phyloP scores from a whole-genome alignment of 2,888 invertebrate genomes.

The Venustoraphidia nigricollis region DNA sequence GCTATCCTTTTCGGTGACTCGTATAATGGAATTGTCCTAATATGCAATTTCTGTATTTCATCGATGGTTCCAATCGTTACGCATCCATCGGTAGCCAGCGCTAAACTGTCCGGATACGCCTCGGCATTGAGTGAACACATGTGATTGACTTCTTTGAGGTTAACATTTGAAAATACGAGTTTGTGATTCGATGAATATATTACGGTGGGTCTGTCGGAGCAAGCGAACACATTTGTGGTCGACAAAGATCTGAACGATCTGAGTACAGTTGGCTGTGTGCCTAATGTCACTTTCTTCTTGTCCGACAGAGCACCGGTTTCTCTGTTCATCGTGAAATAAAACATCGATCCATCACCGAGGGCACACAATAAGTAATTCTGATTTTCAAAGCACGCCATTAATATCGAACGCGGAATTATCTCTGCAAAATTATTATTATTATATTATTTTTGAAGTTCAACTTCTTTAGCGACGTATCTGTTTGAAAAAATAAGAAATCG shows the following conservation, averaged over 20 bases:
- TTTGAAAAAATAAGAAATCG: too few relatives aligned
- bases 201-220: slow-evolving; percentile 95
- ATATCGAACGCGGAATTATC: slow-evolving; percentile 89
- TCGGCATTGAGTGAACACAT: slow-evolving; percentile 96
- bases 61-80: slow-evolving; percentile 95
- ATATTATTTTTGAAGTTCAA: too few relatives aligned
- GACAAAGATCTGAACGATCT: slow-evolving; percentile 78
- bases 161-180: slow-evolving; percentile 95
- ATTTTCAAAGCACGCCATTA: slow-evolving; percentile 89
- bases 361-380: slow-evolving; percentile 82
- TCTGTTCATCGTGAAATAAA: slow-evolving; percentile 80
- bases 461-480: too few relatives aligned
- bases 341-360: slow-evolving; percentile 94
- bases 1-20: slow-evolving; percentile 91
- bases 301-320: slow-evolving; percentile 61
- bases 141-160: slow-evolving; percentile 85
- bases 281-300: slow-evolving; percentile 89
- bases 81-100: slow-evolving; percentile 74
- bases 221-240: slow-evolving; percentile 95
- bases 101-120: slow-evolving; percentile 86
- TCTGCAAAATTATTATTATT: slow-evolving; percentile 37
- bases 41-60: slow-evolving; percentile 96
- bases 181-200: slow-evolving; percentile 99
- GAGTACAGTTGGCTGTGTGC: slow-evolving; percentile 92
- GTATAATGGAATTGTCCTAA: slow-evolving; percentile 84